Conservation (phyloP, 2,113 vertebrate genomes). For the Macaca nemestrina region DNA sequence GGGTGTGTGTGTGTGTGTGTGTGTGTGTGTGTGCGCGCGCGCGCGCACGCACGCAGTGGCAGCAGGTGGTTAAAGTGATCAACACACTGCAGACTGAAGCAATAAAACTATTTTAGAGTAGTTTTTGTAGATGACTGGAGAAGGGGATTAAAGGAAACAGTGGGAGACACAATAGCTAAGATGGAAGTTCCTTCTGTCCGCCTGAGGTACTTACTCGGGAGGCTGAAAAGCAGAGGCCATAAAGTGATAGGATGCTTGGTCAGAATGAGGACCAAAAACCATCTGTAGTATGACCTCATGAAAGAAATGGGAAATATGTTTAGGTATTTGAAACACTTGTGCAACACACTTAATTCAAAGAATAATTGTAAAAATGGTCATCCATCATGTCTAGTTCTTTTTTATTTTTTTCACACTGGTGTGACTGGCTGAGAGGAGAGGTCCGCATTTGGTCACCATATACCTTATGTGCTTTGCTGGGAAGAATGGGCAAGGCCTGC, state of each 20-base stretch:
- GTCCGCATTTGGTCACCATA: accelerated
- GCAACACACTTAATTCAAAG: background rate
- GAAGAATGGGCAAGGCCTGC: background rate
- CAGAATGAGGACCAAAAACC: background rate
- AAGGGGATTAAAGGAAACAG: background rate
- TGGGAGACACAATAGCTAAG: background rate
- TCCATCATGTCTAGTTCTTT: background rate
- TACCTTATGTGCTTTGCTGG: background rate
- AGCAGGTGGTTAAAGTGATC: background rate
- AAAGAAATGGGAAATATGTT: background rate
- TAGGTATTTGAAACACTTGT: background rate
- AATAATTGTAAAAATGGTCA: background rate
- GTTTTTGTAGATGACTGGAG: background rate
- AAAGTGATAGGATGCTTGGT: accelerated
- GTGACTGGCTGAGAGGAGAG: accelerated
- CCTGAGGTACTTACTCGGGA: background rate
- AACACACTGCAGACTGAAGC: no score
- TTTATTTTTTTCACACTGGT: background rate
- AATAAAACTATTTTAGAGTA: background rate
- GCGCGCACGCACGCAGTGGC: accelerated
- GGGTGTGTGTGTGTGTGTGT: background rate
- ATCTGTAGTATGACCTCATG: accelerated
- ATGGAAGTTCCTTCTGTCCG: background rate
- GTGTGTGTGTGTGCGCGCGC: accelerated
- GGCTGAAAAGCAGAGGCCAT: background rate